These are phyloP conservation scores for Ferrisia virgata DNA, from an alignment of 2,888 invertebrate species.

Conservation along the genomic window DNA sequence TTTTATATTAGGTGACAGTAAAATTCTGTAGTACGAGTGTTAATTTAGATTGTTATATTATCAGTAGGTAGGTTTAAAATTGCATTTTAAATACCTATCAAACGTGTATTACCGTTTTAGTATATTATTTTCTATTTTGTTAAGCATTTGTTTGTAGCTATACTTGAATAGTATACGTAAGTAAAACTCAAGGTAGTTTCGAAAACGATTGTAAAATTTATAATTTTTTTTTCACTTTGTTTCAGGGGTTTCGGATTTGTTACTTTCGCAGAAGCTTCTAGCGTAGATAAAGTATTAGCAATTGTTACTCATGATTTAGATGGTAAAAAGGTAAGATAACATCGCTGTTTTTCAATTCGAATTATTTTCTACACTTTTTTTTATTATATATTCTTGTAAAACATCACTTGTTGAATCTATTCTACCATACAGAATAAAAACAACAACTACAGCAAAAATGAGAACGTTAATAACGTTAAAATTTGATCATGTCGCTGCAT, in stretches of 20 bases:
- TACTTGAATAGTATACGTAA: no score
- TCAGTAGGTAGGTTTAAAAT: no score
- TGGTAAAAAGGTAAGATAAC: constrained; percentile 90
- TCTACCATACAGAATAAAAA: not conserved
- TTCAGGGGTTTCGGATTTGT: constrained; percentile 99
- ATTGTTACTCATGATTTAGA: constrained; percentile 98
- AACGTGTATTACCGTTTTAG: no score
- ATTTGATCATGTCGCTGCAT: not conserved
- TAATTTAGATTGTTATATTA: no score
- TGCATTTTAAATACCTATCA: no score
- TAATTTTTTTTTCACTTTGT: constrained; percentile 52
- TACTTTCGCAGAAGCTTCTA: constrained; percentile 96
- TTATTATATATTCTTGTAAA: not conserved
- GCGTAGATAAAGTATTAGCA: constrained; percentile 98
- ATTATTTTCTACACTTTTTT: not conserved
- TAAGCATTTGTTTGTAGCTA: no score
- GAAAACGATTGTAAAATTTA: not conserved
- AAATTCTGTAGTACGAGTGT: no score
- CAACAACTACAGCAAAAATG: not conserved
- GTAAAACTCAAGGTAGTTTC: not conserved
- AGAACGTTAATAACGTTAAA: not conserved
- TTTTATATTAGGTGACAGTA: no score
- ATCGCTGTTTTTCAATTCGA: not conserved
- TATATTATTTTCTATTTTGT: no score
- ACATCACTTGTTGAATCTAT: not conserved